A percentile compares a stretch with the other conserved stretches of the same genome.
phyloP scores from a whole-genome alignment of 2,888 invertebrate species.

The Metalampra italica region DNA sequence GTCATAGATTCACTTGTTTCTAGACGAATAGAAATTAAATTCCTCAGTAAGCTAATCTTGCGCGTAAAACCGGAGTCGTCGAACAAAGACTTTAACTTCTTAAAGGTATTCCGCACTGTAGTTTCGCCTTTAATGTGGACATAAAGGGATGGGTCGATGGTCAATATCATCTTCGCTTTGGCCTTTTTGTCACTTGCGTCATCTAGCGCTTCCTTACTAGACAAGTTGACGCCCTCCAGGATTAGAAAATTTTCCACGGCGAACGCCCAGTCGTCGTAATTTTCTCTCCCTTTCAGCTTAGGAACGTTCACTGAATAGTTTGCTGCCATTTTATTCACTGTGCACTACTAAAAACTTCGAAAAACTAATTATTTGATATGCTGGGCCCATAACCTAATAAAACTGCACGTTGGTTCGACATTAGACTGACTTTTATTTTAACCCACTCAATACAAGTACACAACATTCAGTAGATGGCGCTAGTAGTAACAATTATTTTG shows the following conservation, averaged over 20 bases:
- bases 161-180: constrained; percentile 12
- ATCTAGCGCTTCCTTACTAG: not conserved
- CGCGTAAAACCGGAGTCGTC: constrained; percentile 12
- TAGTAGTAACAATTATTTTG: no score
- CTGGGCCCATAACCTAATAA: no score
- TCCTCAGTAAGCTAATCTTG: constrained; percentile 8
- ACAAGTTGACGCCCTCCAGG: constrained; percentile 12
- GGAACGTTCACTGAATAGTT: constrained; percentile 14
- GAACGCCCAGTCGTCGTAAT: constrained; percentile 20
- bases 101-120: constrained; percentile 8
- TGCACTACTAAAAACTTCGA: no score
- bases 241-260: constrained; percentile 19
- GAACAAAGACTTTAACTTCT: constrained; percentile 7
- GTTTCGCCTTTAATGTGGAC: constrained; percentile 13
- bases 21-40: constrained; percentile 11
- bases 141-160: constrained; percentile 12
- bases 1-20: constrained; percentile 16
- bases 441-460: no score
- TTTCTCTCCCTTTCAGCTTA: constrained; percentile 17
- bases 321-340: constrained; percentile 8
- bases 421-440: no score
- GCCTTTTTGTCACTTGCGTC: constrained; percentile 5
- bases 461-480: no score
- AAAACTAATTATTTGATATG: no score
- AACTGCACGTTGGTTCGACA: no score